Base-by-base conservation (phyloP, 2,797 vertebrate species). In the Mus caroli region DNA sequence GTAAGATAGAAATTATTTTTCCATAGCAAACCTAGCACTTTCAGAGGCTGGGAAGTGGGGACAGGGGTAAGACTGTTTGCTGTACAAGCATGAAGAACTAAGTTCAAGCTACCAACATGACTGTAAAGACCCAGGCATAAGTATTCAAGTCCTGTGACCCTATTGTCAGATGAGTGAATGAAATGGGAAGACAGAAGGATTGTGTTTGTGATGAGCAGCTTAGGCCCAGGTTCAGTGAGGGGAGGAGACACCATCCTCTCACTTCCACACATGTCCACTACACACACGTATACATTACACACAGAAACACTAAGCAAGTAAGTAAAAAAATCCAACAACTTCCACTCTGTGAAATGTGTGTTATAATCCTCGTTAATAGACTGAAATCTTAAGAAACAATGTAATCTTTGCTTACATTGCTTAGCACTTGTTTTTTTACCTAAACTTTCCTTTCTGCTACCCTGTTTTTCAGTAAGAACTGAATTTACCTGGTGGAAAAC, bases 21-120 rank as follows among this genome's bases (percentile, higher is more conserved):
- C 84, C 22, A 88, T 26, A 71, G 90, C 52, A 96, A 96, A 97
- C 92, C 26, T 67, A 46, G 2, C 75, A 50, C 77, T 92, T 85
- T 34, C 15, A 40, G 26, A 40, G n/a, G 34, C 34, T 89, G 9
- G 43, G 7, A 46, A 31, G 56, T 7, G 15, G 56, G 56, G 28
- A 24, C 26, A 52, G 11, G 11, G 6, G 24, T 37, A 37, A 64
- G 46, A 62, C 50, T 64, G 40, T 34, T 60, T 67, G 71, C 46
- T 19, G 7, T 13, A 10, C n/a, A 67, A 50, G 43, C 58, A 50
- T 28, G 75, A 62, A 78, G 58, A 67, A 26, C 34, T 6, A n/a
- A 52, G 43, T 19, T 79, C 34, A 52, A 50, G 52, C 11, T 37
- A 31, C 24, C 43, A 64, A 24, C 69, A 88, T 7, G 24, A 37